Percentiles rank a stretch among this genome's conserved stretches.
Evolutionary conservation across 2,113 vertebrate genomes (phyloP).

Genomic region (Phylloscopus whistleri): DNA sequence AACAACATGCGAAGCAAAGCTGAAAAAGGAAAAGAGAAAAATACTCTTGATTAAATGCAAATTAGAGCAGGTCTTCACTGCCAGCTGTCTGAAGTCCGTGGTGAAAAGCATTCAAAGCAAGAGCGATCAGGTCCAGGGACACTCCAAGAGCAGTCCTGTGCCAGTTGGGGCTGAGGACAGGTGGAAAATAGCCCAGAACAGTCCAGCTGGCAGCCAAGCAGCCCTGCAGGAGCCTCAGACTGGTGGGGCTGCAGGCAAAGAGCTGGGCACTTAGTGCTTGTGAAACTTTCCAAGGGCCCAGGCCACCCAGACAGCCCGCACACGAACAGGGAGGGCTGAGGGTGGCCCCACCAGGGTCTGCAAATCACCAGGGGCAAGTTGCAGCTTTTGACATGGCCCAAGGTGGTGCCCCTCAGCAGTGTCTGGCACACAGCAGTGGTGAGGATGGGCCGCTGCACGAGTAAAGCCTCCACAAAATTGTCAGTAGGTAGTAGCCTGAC

Average conservation of each 20-base stretch:
- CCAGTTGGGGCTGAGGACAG: neutral
- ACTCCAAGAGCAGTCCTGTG: neutral
- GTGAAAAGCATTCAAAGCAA: neutral
- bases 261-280: neutral
- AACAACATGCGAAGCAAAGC: conserved; percentile 1
- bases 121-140: neutral
- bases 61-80: neutral
- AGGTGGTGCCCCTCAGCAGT: neutral
- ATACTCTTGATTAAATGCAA: conserved; percentile 49
- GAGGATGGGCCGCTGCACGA: rapidly evolving
- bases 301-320: neutral
- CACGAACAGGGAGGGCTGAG: rapidly evolving
- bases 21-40: conserved; percentile 38
- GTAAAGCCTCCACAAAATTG: neutral
- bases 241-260: rapidly evolving
- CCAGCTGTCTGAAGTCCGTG: conserved; percentile 25
- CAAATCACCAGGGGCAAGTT: neutral
- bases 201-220: neutral
- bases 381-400: neutral
- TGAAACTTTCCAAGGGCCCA: neutral
- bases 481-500: neutral
- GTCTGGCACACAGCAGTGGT: neutral
- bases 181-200: neutral
- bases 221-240: neutral
- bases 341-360: rapidly evolving